Percentiles rank a stretch among this genome's conserved stretches.
phyloP scores from a whole-genome alignment of 2,888 invertebrate genomes.

The Sceliomorpha sp. region DNA sequence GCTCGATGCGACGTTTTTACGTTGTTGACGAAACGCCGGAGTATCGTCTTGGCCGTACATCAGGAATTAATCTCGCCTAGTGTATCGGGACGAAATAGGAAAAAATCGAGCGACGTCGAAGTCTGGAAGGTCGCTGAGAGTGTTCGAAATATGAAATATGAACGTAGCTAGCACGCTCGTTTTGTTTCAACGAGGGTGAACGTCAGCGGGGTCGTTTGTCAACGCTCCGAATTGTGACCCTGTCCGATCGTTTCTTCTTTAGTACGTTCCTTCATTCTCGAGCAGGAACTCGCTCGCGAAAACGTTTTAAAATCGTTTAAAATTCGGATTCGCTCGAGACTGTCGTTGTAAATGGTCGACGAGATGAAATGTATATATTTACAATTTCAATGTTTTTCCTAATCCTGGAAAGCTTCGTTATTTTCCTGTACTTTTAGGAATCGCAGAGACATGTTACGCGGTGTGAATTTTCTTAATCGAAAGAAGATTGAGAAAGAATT shows the following conservation, averaged over 20 bases:
- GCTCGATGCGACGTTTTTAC: slow-evolving; percentile 22
- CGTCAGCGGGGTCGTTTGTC: slow-evolving; percentile 77
- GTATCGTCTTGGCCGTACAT: slow-evolving; percentile 24
- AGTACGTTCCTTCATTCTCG: neutral
- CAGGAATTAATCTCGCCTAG: slow-evolving; percentile 37
- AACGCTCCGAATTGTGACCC: slow-evolving; percentile 54
- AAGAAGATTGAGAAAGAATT: too few species aligned
- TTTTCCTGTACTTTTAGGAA: too few species aligned
- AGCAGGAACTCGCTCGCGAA: too few species aligned
- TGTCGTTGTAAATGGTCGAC: too few species aligned
- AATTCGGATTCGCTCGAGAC: too few species aligned
- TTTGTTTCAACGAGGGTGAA: slow-evolving; percentile 73
- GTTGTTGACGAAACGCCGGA: slow-evolving; percentile 21
- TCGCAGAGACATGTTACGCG: too few species aligned
- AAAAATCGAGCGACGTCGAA: slow-evolving; percentile 20
- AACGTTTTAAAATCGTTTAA: too few species aligned
- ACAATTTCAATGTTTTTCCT: too few species aligned
- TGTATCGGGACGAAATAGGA: slow-evolving; percentile 15
- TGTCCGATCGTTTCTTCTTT: slow-evolving; percentile 20
- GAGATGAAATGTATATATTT: too few species aligned
- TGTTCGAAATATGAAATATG: slow-evolving; percentile 74
- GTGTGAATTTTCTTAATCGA: too few species aligned
- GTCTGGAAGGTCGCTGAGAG: slow-evolving; percentile 53
- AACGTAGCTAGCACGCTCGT: slow-evolving; percentile 64
- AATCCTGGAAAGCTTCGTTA: too few species aligned